Evolutionary conservation across 2,113 vertebrate genomes (phyloP).

Genomic region (Asarcornis scutulata): DNA sequence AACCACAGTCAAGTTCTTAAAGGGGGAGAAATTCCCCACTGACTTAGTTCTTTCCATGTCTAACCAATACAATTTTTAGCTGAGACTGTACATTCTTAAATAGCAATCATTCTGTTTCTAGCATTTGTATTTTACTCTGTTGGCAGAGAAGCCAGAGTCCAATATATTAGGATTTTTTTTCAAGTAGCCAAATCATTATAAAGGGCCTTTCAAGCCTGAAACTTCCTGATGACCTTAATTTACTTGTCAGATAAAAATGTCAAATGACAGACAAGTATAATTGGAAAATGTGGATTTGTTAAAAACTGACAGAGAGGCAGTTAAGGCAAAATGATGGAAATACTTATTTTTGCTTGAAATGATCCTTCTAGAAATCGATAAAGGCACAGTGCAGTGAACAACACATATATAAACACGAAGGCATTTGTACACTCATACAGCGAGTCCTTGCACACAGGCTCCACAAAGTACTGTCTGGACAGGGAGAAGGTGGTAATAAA

Average conservation of each 20-base stretch:
- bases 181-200: neutral
- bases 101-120: neutral
- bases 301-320: slow-evolving; percentile 29
- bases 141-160: neutral
- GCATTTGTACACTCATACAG: neutral
- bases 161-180: neutral
- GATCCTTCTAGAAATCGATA: slow-evolving; percentile 30
- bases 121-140: neutral
- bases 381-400: neutral
- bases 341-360: slow-evolving; percentile 34
- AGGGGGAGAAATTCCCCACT: neutral
- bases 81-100: neutral
- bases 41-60: neutral
- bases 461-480: neutral
- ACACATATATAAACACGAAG: neutral
- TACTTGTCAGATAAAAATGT: slow-evolving; percentile 65
- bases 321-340: slow-evolving; percentile 27
- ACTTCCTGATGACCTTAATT: slow-evolving; percentile 51
- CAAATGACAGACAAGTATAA: slow-evolving; percentile 37
- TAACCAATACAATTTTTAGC: neutral
- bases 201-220: neutral
- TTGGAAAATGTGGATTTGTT: slow-evolving; percentile 55
- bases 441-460: neutral
- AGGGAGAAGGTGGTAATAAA: neutral
- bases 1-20: neutral